A percentile compares a stretch with the other conserved stretches of the same genome.
phyloP scores from a whole-genome alignment of 37 sponge, comb jelly and placozoan genomes.

The Bolinopsis microptera region DNA sequence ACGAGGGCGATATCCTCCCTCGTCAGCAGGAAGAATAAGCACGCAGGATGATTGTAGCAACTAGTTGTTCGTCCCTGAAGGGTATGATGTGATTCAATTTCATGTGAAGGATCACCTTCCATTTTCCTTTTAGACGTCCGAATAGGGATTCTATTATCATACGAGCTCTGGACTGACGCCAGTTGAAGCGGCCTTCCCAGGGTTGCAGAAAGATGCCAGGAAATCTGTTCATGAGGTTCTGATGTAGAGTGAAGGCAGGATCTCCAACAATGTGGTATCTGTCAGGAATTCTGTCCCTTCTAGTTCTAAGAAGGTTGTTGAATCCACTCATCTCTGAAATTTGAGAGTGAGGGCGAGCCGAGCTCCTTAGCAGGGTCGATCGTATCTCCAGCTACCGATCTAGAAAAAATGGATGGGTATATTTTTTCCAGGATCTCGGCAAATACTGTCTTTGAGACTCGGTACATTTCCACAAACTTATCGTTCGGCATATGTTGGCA shows the following conservation, averaged over 20 bases:
- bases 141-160: slow-evolving; percentile 71
- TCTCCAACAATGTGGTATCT: slow-evolving; percentile 67
- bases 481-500: not conserved
- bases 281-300: not conserved
- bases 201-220: not conserved
- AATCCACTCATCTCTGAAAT: not conserved
- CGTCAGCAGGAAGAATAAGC: too few species aligned
- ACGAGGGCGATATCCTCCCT: too few species aligned
- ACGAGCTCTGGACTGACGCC: slow-evolving; percentile 69
- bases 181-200: slow-evolving; percentile 61
- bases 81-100: not conserved
- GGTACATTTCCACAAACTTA: not conserved
- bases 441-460: not conserved
- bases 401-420: not conserved
- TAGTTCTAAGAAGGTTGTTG: not conserved
- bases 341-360: too few species aligned
- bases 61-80: not conserved
- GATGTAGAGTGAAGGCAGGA: slow-evolving; percentile 70
- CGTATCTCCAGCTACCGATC: not conserved
- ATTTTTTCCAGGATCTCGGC: not conserved
- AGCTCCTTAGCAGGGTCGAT: not conserved
- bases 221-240: slow-evolving; percentile 69
- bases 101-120: too few species aligned
- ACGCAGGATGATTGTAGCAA: not conserved
- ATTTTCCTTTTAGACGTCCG: slow-evolving; percentile 69